Evolutionary conservation across 23 tunicate genomes (phyloP), one percentile per base, ranked within the genome.

Genomic region (Trididemnum nubilum): DNA sequence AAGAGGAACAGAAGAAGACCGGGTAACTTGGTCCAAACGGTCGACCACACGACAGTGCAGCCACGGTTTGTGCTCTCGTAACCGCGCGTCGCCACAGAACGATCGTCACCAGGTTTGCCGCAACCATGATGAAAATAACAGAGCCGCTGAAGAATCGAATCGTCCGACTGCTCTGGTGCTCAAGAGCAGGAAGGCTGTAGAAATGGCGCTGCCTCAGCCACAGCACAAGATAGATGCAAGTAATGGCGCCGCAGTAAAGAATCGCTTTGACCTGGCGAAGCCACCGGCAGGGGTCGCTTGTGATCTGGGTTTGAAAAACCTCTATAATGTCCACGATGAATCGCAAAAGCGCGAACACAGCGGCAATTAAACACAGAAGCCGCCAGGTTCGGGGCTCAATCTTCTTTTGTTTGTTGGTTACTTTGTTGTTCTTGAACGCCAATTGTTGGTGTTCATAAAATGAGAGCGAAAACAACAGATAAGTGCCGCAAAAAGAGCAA

Each of bases 151-250:
- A 36, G 33, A 64, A 31, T 0, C 83, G 73, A 4, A 85, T 35
- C 4, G 51, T 26, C 57, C 31, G 65, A 50, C 75, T 76, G 69
- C 51, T 73, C 66, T 81, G 72, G 27, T 70, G 79, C 40, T 52
- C 67, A 30, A 91, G 19, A 15, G 59, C 73, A 0, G 72, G 77
- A 33, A 83, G 40, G 57, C 58, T 66, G 73, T 91, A 91, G 65
- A 91, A 85, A 50, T 36, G 65, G 34, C 97, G 82, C 50, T 91
- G 97, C 33, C 97, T 61, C 49, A 85, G 0, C 97, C 97, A 91
- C 22, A 91, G 83, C 25, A 76, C 90, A 26, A 85, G 66, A 36
- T 91, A 91, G 21, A 91, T 30, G 30, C 82, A 77, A 36, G 90
- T 81, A 21, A 85, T 34, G 4, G 78, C 75, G 2, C 66, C 83